Conservation (phyloP, 1,140 invertebrate genomes). For the Hestina assimilis region DNA sequence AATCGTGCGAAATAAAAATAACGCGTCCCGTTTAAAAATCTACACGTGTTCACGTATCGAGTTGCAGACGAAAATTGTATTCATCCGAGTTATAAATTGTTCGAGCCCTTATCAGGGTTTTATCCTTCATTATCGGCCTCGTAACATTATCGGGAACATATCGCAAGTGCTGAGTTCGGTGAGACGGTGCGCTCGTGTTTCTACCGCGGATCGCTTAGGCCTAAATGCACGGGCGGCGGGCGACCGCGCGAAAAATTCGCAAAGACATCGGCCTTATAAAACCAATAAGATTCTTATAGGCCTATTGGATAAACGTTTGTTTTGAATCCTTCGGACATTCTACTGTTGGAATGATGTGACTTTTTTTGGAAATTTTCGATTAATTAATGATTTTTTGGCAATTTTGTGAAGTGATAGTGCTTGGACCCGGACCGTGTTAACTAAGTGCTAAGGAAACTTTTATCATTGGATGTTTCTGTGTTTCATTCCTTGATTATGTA, state of each 20-base stretch:
- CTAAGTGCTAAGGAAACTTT: slow-evolving; percentile 28
- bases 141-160: slow-evolving; percentile 35
- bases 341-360: slow-evolving; percentile 38
- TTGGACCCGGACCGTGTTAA: slow-evolving; percentile 13
- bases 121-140: slow-evolving; percentile 37
- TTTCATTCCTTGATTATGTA: slow-evolving; percentile 28
- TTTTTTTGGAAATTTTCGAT: slow-evolving; percentile 30
- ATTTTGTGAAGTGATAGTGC: slow-evolving; percentile 46
- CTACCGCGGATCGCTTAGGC: slow-evolving; percentile 38
- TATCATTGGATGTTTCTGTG: slow-evolving; percentile 36
- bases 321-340: slow-evolving; percentile 27
- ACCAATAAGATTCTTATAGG: slow-evolving; percentile 68
- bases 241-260: slow-evolving; percentile 53
- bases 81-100: slow-evolving; percentile 17
- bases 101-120: slow-evolving; percentile 40
- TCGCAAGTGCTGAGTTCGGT: slow-evolving; percentile 30
- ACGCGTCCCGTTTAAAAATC: not conserved
- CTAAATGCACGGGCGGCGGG: slow-evolving; percentile 53
- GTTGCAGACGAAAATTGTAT: slow-evolving; percentile 24
- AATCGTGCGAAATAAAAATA: not conserved
- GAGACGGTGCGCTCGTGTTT: slow-evolving; percentile 39
- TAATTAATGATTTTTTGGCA: slow-evolving; percentile 40
- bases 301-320: slow-evolving; percentile 47
- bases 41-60: slow-evolving; percentile 22
- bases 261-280: slow-evolving; percentile 37